Evolutionary conservation across 1,140 invertebrate species (phyloP).

Genomic region (Armadillidium nasatum): DNA sequence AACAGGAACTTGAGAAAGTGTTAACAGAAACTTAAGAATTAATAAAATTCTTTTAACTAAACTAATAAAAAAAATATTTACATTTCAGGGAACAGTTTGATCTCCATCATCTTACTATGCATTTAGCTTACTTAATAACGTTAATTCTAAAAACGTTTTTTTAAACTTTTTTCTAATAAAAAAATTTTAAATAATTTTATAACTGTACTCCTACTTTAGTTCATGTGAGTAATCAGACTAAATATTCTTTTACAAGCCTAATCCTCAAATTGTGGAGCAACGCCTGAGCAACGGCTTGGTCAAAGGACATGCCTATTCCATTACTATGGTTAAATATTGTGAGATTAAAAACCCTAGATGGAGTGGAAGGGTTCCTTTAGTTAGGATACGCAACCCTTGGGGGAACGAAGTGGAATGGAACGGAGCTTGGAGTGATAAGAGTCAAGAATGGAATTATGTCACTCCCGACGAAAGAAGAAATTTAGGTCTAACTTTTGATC

Average conservation of each 20-base stretch:
- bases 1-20: too few relatives aligned
- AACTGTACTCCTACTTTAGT: too few relatives aligned
- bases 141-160: too few relatives aligned
- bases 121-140: too few relatives aligned
- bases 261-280: conserved; percentile 78
- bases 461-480: conserved; percentile 78
- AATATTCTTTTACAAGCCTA: conserved; percentile 56
- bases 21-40: too few relatives aligned
- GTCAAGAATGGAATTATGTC: conserved; percentile 84
- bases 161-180: too few relatives aligned
- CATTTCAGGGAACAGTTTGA: too few relatives aligned
- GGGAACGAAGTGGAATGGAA: conserved; percentile 98
- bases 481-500: conserved; percentile 82
- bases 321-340: conserved; percentile 82
- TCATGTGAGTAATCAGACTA: not conserved
- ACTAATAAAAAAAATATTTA: too few relatives aligned
- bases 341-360: conserved; percentile 70
- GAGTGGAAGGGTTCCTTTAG: conserved; percentile 67
- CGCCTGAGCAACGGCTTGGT: conserved; percentile 83
- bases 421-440: conserved; percentile 84
- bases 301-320: conserved; percentile 86
- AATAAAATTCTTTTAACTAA: too few relatives aligned
- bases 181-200: too few relatives aligned
- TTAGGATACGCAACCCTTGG: conserved; percentile 93
- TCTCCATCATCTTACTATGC: too few relatives aligned